Evolutionary conservation across 1,140 invertebrate species (phyloP), one percentile per base, ranked within the genome.

Genomic region (Heliconius hermathena): DNA sequence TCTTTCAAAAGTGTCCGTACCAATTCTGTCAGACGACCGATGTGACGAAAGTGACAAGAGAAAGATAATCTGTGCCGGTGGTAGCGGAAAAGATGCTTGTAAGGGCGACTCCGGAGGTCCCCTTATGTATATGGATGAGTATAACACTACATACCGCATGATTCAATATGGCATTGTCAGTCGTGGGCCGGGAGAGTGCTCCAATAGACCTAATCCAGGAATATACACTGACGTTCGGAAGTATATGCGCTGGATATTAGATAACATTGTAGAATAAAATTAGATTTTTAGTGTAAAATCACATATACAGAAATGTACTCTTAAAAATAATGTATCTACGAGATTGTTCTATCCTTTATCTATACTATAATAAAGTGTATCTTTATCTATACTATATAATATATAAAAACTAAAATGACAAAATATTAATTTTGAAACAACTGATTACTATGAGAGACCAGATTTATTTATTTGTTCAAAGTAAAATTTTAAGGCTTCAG

Each of bases 201-300:
- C 41, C 41, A 46, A 46, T 5, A 46, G 3, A 0, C 41, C 41
- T 46, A 4, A 46, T 8, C 80, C 82, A 13, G 85, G 81, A 4
- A 49, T 83, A 46, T 87, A 87, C 41, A 84, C 85, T 9, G 82
- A 87, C 70, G 81, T 87, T 18, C 74, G 33, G 16, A 80, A 81
- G 72, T 84, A 79, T 57, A 77, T 87, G 73, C 76, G 81, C 22
- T 87, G 86, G 86, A 87, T 87, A 71, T 79, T 87, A 29, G 79
- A 84, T 38, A 82, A 83, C 8, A 83, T 87, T 22, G 54, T 26
- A 72, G 33, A 36, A 72, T 72, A 72, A 72, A 36, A 36, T 36
- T 36, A 36, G 33, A 36, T 33, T 33, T 33, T 33, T 33, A 3
- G 33, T 33, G 33, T 33, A 33, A 33, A 33, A 33, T 33, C 33